Evolutionary conservation across 2,888 invertebrate species (phyloP).

Genomic region (Cephus pygmeus): DNA sequence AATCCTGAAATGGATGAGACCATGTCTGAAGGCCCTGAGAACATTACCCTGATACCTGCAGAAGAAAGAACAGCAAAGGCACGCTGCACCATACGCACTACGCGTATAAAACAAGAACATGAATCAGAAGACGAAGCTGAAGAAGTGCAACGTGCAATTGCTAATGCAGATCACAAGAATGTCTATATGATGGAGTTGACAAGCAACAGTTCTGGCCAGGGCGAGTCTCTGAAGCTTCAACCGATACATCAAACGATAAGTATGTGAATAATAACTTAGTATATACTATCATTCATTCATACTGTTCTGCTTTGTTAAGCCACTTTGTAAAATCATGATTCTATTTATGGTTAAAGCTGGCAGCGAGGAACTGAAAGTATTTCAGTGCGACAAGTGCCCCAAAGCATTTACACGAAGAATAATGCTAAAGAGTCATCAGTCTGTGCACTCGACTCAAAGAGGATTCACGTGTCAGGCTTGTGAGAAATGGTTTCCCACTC

Average conservation of each 20-base stretch:
- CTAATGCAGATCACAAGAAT: conserved; percentile 55
- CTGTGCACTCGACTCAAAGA: conserved; percentile 72
- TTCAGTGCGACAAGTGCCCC: conserved; percentile 74
- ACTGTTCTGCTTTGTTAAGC: conserved; percentile 1
- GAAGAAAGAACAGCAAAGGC: conserved; percentile 62
- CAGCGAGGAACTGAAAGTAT: conserved; percentile 67
- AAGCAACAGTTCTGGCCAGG: conserved; percentile 42
- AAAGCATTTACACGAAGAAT: conserved; percentile 73
- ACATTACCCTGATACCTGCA: conserved; percentile 66
- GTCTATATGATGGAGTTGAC: conserved; percentile 61
- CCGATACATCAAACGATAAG: conserved; percentile 48
- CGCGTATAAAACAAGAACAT: conserved; percentile 64
- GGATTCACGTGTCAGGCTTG: conserved; percentile 72
- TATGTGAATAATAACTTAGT: conserved; percentile 23
- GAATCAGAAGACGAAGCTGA: conserved; percentile 62
- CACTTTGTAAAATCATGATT: conserved; percentile 12
- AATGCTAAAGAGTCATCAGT: conserved; percentile 72
- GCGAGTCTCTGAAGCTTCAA: conserved; percentile 49
- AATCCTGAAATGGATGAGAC: conserved; percentile 60
- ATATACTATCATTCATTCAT: not conserved
- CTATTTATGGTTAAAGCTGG: conserved; percentile 32
- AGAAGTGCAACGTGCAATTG: conserved; percentile 56
- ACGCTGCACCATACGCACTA: conserved; percentile 59
- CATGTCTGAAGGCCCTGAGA: conserved; percentile 64
- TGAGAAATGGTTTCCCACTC: conserved; percentile 76